Evolutionary conservation across 2,888 invertebrate species (phyloP), one percentile per base, ranked within the genome.

Genomic region (Hypomecis atomaria): DNA sequence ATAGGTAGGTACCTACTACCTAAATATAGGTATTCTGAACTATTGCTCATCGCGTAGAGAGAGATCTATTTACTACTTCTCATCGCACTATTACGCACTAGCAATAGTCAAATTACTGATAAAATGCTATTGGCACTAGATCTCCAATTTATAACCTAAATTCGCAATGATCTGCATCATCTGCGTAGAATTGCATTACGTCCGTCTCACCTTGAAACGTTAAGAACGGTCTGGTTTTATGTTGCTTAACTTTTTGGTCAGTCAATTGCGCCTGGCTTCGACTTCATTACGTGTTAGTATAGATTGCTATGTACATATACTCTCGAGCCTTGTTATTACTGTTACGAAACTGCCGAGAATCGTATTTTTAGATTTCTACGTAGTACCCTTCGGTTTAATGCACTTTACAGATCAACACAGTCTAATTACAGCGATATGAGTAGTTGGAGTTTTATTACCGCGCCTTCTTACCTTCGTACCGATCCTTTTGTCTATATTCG

Each of bases 341-440:
- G 57, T 62, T 69, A 66, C 58, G 63, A 70, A 79, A 76, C 70
- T 55, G 44, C 36, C 49, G 57, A 44, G 59, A 68, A 57, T 65
- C 62, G 65, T 75, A 75, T 78, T 70, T 73, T 72, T 76, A 77
- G 71, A 71, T 70, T 61, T 62, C 60, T 65, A 65, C 52, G 65
- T 65, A 66, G 11, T 57, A 10, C 44, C 62, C 42, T 66, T 61
- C 66, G 67, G 65, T 71, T 71, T 69, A 66, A 69, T 72, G 72
- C 62, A 71, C 65, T 43, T 69, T 66, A 44, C 66, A 66, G 58
- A 60, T 67, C 52, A 55, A 62, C 55, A 65, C 43, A 44, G 55
- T 49, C 42, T 40, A 42, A 59, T 54, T 54, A 43, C 42, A 49
- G 43, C 47, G 38, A 42, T 49, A 43, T 23, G 23, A 23, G 23